Evolutionary conservation across 2,113 vertebrate species (phyloP), one percentile per base, ranked within the genome.

Genomic region (Corythaeola cristata): DNA sequence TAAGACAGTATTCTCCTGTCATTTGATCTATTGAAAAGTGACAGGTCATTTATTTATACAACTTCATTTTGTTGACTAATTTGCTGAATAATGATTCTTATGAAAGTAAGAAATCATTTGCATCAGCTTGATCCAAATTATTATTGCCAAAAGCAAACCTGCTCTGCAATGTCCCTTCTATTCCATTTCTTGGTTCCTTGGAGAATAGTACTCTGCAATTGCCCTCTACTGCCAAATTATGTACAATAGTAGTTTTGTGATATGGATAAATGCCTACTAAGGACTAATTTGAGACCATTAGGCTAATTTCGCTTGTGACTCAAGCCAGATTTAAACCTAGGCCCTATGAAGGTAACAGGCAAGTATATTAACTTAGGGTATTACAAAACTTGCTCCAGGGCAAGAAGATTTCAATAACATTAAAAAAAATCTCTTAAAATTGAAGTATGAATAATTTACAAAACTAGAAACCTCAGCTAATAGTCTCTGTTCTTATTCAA

Each of bases 391-490:
- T 87, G 56, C 68, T 63, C 28, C 39, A 87, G 69, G 84, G 55
- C 28, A 90, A 39, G n/a, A 93, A 93, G 49, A 77, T 94, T 96
- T 93, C 80, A 95, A 90, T 92, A 95, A 77, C 73, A 94, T 84
- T 41, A 52, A 59, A 73, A 68, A 90, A 95, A 92, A 39, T 3
- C 12, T 52, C 37, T 75, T 97, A 96, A 96, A 95, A 97, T 88
- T 97, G 76, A 97, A 95, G 95, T 96, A 98, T 94, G 78, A 97
- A 93, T 97, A 96, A 97, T 97, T 97, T 86, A 97, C 59, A 83
- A 96, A 97, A 97, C 67, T 95, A 85, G 68, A 94, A 93, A 83
- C 28, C 49, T 93, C 62, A 92, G 30, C 84, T 91, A 94, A 80
- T 92, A 90, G 44, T 92, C 32, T 74, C 79, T 85, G 52, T 84